Percentiles rank a stretch among this genome's conserved stretches.
Evolutionary conservation across 2,888 invertebrate species (phyloP).

Genomic region (Spicauda simplicius): DNA sequence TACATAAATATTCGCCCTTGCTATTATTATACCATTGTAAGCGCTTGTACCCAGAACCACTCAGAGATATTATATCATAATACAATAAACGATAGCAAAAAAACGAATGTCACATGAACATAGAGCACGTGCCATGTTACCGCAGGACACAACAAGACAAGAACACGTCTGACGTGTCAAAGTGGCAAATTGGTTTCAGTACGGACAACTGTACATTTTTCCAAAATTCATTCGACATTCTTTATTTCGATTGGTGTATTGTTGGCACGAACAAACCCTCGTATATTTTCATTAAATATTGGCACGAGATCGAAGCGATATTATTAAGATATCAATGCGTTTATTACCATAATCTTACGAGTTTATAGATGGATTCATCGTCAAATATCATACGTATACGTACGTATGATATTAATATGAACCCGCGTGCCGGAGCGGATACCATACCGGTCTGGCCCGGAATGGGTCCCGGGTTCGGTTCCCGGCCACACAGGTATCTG

Average conservation of each 20-base stretch:
- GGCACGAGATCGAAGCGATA: not conserved
- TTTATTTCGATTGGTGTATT: not conserved
- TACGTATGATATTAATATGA: no score
- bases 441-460: no score
- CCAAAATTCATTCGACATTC: not conserved
- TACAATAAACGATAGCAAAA: not conserved
- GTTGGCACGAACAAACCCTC: not conserved
- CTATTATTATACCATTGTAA: no score
- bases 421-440: no score
- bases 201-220: conserved; percentile 4
- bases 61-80: not conserved
- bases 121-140: not conserved
- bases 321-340: not conserved
- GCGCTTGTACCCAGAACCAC: no score
- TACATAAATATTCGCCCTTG: no score
- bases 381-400: no score
- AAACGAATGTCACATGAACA: not conserved
- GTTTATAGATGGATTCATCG: not conserved
- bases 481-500: no score
- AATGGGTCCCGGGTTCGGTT: no score
- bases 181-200: conserved; percentile 20
- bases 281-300: not conserved
- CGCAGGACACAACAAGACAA: conserved; percentile 13
- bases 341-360: not conserved
- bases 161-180: conserved; percentile 1